Conservation (phyloP, 2,797 vertebrate species). For the Myoxocephalus aenaeus region DNA sequence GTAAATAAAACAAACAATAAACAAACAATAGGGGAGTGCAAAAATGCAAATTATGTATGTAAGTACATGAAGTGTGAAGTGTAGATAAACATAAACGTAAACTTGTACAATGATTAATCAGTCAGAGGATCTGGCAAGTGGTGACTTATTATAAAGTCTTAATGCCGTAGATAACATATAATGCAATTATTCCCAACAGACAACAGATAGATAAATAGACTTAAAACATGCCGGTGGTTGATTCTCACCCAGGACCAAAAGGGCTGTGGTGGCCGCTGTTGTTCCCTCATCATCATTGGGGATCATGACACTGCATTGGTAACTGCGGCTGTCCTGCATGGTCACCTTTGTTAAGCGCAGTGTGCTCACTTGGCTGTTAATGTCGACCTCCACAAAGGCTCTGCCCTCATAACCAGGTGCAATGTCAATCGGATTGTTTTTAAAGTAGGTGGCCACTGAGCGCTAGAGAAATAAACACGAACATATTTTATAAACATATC, state of each 20-base stretch:
- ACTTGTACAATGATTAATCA: too few species aligned
- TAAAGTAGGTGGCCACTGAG: conserved; percentile 65
- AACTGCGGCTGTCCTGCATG: conserved; percentile 73
- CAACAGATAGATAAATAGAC: neutral
- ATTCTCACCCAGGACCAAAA: conserved; percentile 83
- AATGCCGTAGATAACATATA: neutral
- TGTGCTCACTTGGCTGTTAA: conserved; percentile 4
- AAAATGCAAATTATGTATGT: too few species aligned
- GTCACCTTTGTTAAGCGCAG: conserved; percentile 74
- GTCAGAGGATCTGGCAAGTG: too few species aligned
- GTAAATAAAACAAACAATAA: too few species aligned
- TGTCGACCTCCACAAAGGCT: conserved; percentile 57
- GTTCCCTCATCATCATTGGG: conserved; percentile 71
- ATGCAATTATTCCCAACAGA: neutral
- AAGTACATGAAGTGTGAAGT: too few species aligned
- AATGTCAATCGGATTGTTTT: conserved; percentile 48
- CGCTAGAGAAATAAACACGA: conserved; percentile 59
- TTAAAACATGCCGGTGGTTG: neutral
- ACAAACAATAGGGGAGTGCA: too few species aligned
- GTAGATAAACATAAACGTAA: too few species aligned
- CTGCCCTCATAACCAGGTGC: conserved; percentile 65
- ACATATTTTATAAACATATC: conserved; percentile 9
- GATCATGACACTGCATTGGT: conserved; percentile 77
- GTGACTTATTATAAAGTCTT: too few species aligned
- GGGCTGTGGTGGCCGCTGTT: conserved; percentile 54